These are phyloP conservation scores for Sminthurides bifidus DNA, from an alignment of 1,140 invertebrate species.

Conservation along the genomic window DNA sequence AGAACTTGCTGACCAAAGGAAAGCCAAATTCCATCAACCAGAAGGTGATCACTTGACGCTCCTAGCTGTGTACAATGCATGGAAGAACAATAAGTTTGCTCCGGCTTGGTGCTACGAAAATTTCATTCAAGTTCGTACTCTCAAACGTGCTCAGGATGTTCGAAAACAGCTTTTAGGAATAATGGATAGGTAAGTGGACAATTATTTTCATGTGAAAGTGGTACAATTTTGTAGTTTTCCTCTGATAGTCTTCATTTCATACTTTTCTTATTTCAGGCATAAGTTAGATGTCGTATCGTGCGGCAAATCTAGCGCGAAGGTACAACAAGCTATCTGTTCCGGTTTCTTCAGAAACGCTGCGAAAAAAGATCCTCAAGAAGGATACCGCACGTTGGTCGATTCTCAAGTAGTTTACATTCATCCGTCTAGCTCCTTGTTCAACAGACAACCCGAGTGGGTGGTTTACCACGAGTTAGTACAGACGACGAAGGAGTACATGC, in stretches of 20 bases:
- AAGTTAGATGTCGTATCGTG: constrained; percentile 95
- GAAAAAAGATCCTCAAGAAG: constrained; percentile 98
- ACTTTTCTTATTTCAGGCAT: constrained; percentile 49
- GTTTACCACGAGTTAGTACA: constrained; percentile 98
- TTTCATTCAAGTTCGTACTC: constrained; percentile 92
- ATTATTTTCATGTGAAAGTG: constrained; percentile 4
- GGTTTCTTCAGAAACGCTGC: constrained; percentile 98
- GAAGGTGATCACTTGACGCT: constrained; percentile 97
- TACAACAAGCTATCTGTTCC: constrained; percentile 97
- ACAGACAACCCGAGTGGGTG: constrained; percentile 97
- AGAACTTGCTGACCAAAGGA: constrained; percentile 94
- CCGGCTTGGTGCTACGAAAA: constrained; percentile 99
- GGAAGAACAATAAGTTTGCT: constrained; percentile 98
- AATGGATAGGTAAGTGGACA: constrained; percentile 67
- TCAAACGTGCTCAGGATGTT: constrained; percentile 96
- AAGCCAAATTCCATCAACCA: constrained; percentile 96
- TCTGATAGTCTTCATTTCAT: constrained; percentile 1
- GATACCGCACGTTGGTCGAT: constrained; percentile 93
- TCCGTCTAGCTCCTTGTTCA: constrained; percentile 94
- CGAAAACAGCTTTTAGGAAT: constrained; percentile 94
- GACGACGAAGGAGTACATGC: constrained; percentile 99
- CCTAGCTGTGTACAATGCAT: constrained; percentile 97
- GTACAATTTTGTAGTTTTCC: background rate
- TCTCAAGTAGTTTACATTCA: constrained; percentile 98
- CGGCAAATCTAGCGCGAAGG: constrained; percentile 84